A percentile compares a stretch with the other conserved stretches of the same genome.
phyloP scores from a whole-genome alignment of 2,888 invertebrate species.

The Diplolepis rosae region DNA sequence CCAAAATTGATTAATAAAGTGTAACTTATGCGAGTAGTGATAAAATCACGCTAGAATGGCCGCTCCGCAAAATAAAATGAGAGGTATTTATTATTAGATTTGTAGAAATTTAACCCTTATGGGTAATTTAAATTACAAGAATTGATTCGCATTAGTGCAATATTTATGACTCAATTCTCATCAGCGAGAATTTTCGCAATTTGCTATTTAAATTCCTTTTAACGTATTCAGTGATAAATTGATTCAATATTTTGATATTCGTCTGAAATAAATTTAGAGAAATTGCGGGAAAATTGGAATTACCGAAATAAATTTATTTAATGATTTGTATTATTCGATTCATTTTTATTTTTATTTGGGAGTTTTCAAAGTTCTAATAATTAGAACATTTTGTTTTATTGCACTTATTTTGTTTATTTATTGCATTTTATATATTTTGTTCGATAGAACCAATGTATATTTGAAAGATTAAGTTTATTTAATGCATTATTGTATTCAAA shows the following conservation, averaged over 20 bases:
- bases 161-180: background rate
- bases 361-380: too few species aligned
- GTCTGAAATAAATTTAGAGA: background rate
- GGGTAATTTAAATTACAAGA: background rate
- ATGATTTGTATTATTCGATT: too few species aligned
- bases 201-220: background rate
- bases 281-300: background rate
- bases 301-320: too few species aligned
- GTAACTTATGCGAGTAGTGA: background rate
- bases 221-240: background rate
- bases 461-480: too few species aligned
- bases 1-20: background rate
- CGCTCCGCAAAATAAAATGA: conserved; percentile 3
- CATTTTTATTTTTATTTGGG: background rate
- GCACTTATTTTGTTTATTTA: too few species aligned
- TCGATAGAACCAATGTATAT: too few species aligned
- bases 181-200: background rate
- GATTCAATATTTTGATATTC: background rate
- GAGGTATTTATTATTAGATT: background rate
- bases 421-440: too few species aligned
- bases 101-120: conserved; percentile 4
- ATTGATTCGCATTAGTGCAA: background rate
- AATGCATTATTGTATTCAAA: too few species aligned
- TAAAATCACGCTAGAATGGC: background rate
- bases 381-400: too few species aligned